A percentile compares a stretch with the other conserved stretches of the same genome.
phyloP scores from a whole-genome alignment of 2,888 invertebrate genomes.

The Carabus problematicus region DNA sequence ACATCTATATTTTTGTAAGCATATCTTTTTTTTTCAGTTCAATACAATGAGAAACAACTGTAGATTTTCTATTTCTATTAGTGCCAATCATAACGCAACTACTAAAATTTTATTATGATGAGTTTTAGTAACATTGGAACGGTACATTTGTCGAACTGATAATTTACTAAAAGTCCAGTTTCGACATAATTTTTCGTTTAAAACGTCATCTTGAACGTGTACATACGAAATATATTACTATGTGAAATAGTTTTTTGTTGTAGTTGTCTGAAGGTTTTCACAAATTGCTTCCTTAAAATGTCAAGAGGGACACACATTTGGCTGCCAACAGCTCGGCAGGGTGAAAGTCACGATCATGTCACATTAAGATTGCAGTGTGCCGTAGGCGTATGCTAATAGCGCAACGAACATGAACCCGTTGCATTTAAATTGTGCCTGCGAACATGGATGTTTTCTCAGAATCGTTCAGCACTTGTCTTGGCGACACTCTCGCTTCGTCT shows the following conservation, averaged over 20 bases:
- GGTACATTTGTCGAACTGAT: too few relatives aligned
- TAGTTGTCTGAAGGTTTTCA: slow-evolving; percentile 23
- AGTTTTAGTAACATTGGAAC: too few relatives aligned
- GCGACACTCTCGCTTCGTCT: slow-evolving; percentile 24
- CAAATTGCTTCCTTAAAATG: slow-evolving; percentile 27
- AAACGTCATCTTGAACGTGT: too few relatives aligned
- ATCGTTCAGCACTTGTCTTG: slow-evolving; percentile 31
- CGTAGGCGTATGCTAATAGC: slow-evolving; percentile 39
- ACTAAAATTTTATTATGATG: too few relatives aligned
- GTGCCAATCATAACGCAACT: too few relatives aligned
- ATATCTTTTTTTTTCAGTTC: slow-evolving; percentile 11
- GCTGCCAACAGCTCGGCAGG: slow-evolving; percentile 6
- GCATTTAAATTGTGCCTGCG: slow-evolving; percentile 37
- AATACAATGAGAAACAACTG: neutral
- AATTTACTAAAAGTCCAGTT: too few relatives aligned
- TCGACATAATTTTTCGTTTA: too few relatives aligned
- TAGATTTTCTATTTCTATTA: neutral
- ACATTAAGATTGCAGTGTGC: slow-evolving; percentile 26
- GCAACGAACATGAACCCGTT: slow-evolving; percentile 18
- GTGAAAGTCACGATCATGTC: slow-evolving; percentile 29
- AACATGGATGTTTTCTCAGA: slow-evolving; percentile 27
- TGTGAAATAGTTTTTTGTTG: neutral
- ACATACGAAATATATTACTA: too few relatives aligned
- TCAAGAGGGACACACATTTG: slow-evolving; percentile 8
- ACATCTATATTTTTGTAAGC: slow-evolving; percentile 1